Conservation (phyloP, 2,797 vertebrate species). For the Denticeps clupeoides region DNA sequence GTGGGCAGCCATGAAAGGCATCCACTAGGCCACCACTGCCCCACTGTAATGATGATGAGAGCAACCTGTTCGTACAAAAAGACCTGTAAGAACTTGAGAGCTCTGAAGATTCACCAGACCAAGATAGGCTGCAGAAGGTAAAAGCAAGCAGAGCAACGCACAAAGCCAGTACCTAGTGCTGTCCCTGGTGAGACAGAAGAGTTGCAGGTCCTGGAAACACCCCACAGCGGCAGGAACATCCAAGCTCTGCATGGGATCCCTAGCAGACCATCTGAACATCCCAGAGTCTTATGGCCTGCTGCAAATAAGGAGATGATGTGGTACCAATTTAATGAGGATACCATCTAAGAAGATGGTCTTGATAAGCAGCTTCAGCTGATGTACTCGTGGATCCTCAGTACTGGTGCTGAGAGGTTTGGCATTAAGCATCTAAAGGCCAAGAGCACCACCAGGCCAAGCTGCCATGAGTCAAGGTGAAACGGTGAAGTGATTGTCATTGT, state of each 20-base stretch:
- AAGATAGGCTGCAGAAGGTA: background rate
- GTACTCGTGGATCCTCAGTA: background rate
- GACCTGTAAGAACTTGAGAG: conserved; percentile 4
- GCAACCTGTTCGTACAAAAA: too few relatives aligned
- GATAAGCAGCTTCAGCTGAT: background rate
- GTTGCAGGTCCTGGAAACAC: conserved; percentile 5
- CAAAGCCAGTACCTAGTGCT: background rate
- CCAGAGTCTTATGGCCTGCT: background rate
- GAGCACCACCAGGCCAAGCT: background rate
- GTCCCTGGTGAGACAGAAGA: conserved; percentile 2
- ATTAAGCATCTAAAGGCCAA: background rate
- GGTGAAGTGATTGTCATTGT: too few relatives aligned
- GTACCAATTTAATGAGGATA: background rate
- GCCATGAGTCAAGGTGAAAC: too few relatives aligned
- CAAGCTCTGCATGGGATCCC: background rate
- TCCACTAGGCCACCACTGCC: too few relatives aligned
- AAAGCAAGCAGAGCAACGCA: background rate
- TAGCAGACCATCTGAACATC: background rate
- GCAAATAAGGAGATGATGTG: background rate
- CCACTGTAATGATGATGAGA: too few relatives aligned
- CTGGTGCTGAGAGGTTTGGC: background rate
- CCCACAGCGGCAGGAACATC: conserved; percentile 10
- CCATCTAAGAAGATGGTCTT: background rate
- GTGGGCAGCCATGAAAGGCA: too few relatives aligned
- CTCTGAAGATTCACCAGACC: conserved; percentile 4